phyloP scores from a whole-genome alignment of 2,113 vertebrate species.

The Strix aluco region DNA sequence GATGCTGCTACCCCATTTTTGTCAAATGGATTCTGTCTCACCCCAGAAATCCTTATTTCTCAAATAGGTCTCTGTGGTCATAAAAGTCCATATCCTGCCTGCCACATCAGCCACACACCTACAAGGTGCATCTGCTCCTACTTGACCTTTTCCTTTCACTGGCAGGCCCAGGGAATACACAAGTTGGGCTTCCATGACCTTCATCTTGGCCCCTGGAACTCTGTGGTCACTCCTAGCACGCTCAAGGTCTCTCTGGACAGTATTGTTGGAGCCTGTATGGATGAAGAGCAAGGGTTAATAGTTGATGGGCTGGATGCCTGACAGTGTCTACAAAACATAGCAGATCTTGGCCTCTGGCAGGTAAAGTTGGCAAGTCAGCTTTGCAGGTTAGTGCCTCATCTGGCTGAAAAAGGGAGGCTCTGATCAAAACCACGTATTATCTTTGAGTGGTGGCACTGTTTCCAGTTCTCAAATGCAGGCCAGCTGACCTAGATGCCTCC shows the following conservation, averaged over 20 bases:
- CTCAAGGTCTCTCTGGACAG: neutral
- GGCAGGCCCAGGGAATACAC: neutral
- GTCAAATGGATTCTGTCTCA: neutral
- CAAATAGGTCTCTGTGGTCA: neutral
- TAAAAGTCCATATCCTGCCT: neutral
- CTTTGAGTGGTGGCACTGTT: neutral
- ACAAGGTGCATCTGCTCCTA: neutral
- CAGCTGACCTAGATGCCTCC: neutral
- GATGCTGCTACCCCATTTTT: neutral
- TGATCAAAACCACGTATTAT: neutral
- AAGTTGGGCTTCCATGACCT: neutral
- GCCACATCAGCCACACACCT: neutral
- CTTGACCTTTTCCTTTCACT: neutral
- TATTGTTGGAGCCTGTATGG: neutral
- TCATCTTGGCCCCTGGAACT: neutral
- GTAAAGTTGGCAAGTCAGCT: neutral
- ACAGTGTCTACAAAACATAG: neutral
- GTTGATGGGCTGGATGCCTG: neutral
- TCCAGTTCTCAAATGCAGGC: neutral
- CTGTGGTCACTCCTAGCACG: neutral
- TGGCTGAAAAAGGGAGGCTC: neutral
- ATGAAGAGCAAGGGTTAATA: neutral
- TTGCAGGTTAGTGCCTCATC: neutral
- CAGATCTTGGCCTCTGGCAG: no score
- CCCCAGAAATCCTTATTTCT: neutral